Percentiles rank a stretch among this genome's conserved stretches.
phyloP scores from a whole-genome alignment of 2,797 vertebrate genomes.

The Lemur catta region DNA sequence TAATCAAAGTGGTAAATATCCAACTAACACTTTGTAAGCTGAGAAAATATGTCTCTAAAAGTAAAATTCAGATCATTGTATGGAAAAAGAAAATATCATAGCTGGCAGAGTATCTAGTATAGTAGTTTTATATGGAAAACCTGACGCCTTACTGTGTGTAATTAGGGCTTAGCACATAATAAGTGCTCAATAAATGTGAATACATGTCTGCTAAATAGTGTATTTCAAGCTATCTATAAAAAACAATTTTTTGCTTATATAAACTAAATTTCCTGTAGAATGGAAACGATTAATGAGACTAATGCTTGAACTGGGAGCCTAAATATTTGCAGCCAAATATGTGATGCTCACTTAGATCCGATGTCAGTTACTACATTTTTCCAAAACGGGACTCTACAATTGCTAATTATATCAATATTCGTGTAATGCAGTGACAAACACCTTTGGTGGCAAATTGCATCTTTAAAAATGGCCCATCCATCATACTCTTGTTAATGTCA shows the following conservation, averaged over 20 bases:
- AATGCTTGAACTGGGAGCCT: neutral
- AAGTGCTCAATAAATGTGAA: neutral
- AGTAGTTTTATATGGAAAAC: slow-evolving; percentile 12
- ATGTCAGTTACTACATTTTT: neutral
- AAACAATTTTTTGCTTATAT: neutral
- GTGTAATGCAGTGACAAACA: neutral
- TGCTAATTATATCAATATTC: neutral
- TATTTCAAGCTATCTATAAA: neutral
- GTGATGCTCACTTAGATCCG: neutral
- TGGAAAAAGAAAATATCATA: neutral
- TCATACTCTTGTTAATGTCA: neutral
- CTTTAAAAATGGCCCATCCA: neutral
- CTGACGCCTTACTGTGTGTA: neutral
- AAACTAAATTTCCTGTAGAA: neutral
- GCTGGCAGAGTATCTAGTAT: neutral
- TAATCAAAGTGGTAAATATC: neutral
- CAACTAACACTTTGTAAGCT: neutral
- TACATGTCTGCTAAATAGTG: neutral
- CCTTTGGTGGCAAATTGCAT: neutral
- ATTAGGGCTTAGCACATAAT: neutral
- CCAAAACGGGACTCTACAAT: neutral
- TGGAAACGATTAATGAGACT: neutral
- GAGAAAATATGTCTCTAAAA: neutral
- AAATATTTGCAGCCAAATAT: neutral
- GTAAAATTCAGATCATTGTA: neutral